Base-by-base conservation (phyloP, 2,797 vertebrate species). In the Hyperoplus immaculatus region DNA sequence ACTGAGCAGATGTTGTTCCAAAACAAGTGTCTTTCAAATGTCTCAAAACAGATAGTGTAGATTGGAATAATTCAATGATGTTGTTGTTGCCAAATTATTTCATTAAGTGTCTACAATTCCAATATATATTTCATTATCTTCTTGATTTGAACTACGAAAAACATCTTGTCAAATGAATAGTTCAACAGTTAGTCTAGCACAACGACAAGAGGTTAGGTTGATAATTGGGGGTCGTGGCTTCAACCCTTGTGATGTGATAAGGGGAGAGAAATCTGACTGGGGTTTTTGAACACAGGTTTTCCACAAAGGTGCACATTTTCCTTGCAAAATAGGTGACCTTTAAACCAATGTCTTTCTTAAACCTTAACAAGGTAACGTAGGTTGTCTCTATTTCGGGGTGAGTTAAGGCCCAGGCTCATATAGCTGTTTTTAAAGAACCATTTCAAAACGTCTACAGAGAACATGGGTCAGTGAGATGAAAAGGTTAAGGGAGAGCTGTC, bases 401-500 rank as follows among this genome's bases (percentile, higher is more conserved):
- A 21, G 51, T 78, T 45, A 57, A 71, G 78, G 70, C 64, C 69
- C 10, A 15, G 9, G 55, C 59, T 47, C 45, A 77, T 63, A 49
- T 64, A 13, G 13, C 75, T 45, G 69, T 58, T 73, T 61, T 80
- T n/a, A 8, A 38, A 13, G 42, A 41, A n/a, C 58, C 56, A 29
- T 62, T 69, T 39, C 1, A 55, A 61, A 61, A 36, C 0, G 41
- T 56, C 64, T 9, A 10, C 41, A 62, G 56, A 65, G 62, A 62
- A 55, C 3, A 10, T 46, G 54, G 12, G n/a, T 29, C 58, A n/a
- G 43, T 42, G 75, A 69, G 70, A 36, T 63, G 64, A 80, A 77
- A 72, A 77, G 61, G 72, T 67, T 43, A n/a, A 36, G 38, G 21
- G 16, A n/a, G 57, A 74, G 73, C 69, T 79, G 85, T 75, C 79